Conservation (phyloP, 92 coral and sea anemone genomes). For the Siderastrea radians region DNA sequence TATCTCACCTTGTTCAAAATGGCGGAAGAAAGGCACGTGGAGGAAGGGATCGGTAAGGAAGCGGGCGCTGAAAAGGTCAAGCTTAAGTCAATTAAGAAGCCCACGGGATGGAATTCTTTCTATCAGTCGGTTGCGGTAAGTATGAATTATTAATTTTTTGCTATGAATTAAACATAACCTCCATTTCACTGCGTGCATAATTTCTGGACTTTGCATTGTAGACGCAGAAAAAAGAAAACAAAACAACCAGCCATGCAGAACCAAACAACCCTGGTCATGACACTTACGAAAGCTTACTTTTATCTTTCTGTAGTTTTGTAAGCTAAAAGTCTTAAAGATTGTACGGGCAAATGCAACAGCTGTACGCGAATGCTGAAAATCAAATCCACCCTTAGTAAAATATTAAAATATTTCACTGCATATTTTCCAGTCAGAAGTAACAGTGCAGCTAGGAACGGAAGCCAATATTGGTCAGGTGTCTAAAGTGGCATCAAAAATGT, state of each 20-base stretch:
- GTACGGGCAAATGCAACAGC: too few relatives aligned
- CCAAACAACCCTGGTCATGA: too few relatives aligned
- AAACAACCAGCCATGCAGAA: not conserved
- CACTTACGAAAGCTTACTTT: constrained; percentile 1
- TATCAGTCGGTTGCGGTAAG: constrained; percentile 18
- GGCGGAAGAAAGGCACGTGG: not conserved
- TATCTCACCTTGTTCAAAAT: not conserved
- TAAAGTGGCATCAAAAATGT: constrained; percentile 12
- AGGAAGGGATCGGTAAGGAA: not conserved
- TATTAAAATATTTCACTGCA: not conserved
- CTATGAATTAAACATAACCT: not conserved
- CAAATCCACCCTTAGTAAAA: constrained; percentile 17
- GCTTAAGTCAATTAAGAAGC: not conserved
- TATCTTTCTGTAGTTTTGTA: constrained; percentile 3
- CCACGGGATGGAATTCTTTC: constrained; percentile 1
- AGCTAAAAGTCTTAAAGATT: too few relatives aligned
- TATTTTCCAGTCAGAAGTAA: not conserved
- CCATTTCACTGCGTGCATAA: not conserved
- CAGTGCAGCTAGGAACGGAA: not conserved
- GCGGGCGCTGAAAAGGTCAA: constrained; percentile 1
- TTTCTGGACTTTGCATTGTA: not conserved
- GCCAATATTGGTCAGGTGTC: constrained; percentile 16
- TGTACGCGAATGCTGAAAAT: constrained; percentile 7
- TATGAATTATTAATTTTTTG: not conserved
- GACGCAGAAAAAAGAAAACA: not conserved